Base-by-base conservation (phyloP, 2,113 vertebrate species). In the Dicentrarchus labrax region DNA sequence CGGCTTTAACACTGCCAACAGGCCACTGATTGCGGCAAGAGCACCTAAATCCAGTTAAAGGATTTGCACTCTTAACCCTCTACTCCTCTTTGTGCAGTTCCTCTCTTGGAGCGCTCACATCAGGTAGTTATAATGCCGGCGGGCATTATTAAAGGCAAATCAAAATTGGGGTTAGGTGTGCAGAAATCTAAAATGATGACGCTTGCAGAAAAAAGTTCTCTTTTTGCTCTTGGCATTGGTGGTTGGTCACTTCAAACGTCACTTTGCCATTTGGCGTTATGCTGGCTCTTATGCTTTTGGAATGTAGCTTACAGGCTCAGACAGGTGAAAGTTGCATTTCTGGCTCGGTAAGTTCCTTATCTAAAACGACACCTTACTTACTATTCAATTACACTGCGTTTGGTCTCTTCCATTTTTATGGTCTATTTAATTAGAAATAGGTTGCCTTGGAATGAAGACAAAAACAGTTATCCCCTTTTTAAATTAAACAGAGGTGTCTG, bases 31-130 rank as follows among this genome's bases (percentile, higher is more conserved):
- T 74, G 86, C 65, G 48, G 89, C 84, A 72, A 86, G 85, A 80
- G 87, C 90, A 73, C 83, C 84, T 86, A 94, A 95, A 96, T 95
- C 95, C 94, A 93, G 88, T 96, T 95, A 95, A 94, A 78, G 86
- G 94, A 94, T 95, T 95, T 95, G 78, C 72, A 81, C 87, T 87
- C 84, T 77, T 88, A 80, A 59, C 88, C 82, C 84, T 60, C 24
- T 73, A 53, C 83, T 78, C 50, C 80, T 74, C 75, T 60, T 85
- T 83, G 80, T 50, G 72, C 83, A 79, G 83, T 80, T 77, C 69
- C 39, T 36, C 70, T 61, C 56, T 86, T 9, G 62, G 57, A 86
- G 89, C 75, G 24, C 59, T 74, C 79, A 75, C 89, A 85, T 93
- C 90, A 89, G 91, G 85, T 82, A 71, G 83, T 86, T 86, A 36